Conservation (phyloP, 2,113 vertebrate species). For the Aplodontia rufa region DNA sequence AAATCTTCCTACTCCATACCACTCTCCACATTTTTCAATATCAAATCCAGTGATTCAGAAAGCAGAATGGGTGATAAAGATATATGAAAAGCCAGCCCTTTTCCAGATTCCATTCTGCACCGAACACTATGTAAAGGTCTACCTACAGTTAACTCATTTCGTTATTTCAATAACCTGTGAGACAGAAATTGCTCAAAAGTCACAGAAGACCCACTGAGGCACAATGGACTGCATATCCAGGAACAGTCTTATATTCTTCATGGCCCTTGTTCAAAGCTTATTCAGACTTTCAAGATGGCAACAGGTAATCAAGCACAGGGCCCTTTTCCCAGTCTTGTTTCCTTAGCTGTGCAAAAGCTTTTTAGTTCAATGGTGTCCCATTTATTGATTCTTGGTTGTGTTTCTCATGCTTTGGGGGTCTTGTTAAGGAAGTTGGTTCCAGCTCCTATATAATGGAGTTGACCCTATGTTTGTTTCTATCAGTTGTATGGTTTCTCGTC, state of each 20-base stretch:
- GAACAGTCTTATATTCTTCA: neutral
- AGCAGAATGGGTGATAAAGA: neutral
- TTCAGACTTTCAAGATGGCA: neutral
- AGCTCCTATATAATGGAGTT: too few species aligned
- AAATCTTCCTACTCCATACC: neutral
- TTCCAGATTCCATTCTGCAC: neutral
- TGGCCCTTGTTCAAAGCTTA: neutral
- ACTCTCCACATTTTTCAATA: neutral
- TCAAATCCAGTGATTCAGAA: neutral
- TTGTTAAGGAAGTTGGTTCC: too few species aligned
- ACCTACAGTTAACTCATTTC: neutral
- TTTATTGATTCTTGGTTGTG: too few species aligned
- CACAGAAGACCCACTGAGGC: neutral
- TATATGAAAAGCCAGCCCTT: neutral
- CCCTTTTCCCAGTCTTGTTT: too few species aligned
- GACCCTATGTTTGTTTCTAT: too few species aligned
- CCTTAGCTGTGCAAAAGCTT: too few species aligned
- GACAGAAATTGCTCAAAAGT: neutral
- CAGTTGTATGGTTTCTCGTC: too few species aligned
- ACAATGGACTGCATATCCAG: accelerated
- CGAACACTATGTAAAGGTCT: neutral
- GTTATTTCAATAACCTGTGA: neutral
- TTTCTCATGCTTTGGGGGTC: too few species aligned
- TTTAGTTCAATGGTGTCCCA: too few species aligned
- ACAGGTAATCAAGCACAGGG: too few species aligned